phyloP scores from a whole-genome alignment of 2,797 vertebrate genomes.

The Pseudotriccus pelzelni region DNA sequence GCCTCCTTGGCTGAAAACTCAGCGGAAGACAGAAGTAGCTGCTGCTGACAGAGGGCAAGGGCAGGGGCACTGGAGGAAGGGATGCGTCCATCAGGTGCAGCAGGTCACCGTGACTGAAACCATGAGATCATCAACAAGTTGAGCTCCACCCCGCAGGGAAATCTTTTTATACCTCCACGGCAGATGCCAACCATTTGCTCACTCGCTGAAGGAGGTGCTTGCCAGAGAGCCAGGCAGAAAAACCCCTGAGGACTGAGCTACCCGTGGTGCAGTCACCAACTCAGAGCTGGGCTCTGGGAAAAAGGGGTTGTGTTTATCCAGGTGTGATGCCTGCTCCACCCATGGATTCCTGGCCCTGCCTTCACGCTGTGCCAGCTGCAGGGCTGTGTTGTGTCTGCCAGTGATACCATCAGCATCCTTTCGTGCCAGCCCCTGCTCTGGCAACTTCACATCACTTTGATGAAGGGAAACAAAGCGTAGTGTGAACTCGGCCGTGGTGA shows the following conservation, averaged over 20 bases:
- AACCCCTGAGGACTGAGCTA: not conserved
- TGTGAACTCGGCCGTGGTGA: accelerated
- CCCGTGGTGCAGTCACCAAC: not conserved
- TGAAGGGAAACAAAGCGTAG: not conserved
- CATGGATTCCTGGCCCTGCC: conserved; percentile 26
- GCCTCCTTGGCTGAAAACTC: not conserved
- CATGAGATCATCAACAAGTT: not conserved
- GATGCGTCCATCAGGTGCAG: not conserved
- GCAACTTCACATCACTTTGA: not conserved
- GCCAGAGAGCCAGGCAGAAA: not conserved
- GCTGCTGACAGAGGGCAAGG: not conserved
- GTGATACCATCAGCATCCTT: not conserved
- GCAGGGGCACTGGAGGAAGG: not conserved
- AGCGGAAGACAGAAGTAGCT: not conserved
- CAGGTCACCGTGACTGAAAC: not conserved
- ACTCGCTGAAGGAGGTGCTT: not conserved
- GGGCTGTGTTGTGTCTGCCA: not conserved
- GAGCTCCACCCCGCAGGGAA: not conserved
- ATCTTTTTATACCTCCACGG: conserved; percentile 3
- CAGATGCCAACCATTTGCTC: not conserved
- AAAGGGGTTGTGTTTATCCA: conserved; percentile 27
- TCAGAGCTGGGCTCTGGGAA: not conserved
- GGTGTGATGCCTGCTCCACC: not conserved
- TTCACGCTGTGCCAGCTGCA: not conserved
- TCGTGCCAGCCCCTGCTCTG: not conserved